A percentile compares a stretch with the other conserved stretches of the same genome.
Evolutionary conservation across 2,888 invertebrate genomes (phyloP).

Genomic region (Sminthurinus aureus): DNA sequence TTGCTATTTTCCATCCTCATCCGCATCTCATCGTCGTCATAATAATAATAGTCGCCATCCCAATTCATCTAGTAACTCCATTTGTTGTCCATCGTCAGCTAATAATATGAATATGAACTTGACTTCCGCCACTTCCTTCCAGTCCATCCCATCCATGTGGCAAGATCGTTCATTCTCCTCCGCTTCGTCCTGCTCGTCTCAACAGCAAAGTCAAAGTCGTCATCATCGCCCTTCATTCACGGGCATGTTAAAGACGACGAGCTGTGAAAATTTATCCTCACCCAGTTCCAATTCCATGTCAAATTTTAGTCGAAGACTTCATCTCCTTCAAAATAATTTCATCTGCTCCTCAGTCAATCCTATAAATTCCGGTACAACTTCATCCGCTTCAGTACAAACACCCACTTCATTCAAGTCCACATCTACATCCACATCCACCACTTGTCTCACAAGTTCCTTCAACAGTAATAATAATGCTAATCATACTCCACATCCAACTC

Average conservation of each 20-base stretch:
- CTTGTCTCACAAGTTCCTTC: not conserved
- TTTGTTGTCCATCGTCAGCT: too few relatives aligned
- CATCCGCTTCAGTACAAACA: not conserved
- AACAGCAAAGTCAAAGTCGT: not conserved
- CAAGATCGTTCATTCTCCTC: not conserved
- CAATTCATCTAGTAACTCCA: not conserved
- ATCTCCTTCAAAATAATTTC: not conserved
- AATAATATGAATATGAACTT: too few relatives aligned
- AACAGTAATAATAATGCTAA: not conserved
- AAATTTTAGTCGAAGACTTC: not conserved
- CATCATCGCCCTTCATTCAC: not conserved
- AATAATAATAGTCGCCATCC: not conserved
- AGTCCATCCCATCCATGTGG: not conserved
- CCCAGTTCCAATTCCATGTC: not conserved
- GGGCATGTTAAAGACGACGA: constrained; percentile 47
- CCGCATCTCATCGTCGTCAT: not conserved
- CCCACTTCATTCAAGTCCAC: not conserved
- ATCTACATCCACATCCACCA: not conserved
- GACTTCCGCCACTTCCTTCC: not conserved
- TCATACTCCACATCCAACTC: not conserved
- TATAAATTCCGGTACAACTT: constrained; percentile 16
- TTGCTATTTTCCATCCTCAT: not conserved
- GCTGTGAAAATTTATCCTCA: constrained; percentile 53
- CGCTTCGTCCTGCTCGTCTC: not conserved
- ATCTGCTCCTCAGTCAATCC: constrained; percentile 3